Base-by-base conservation (phyloP, 2,113 vertebrate species). In the Megaceryle torquata region DNA sequence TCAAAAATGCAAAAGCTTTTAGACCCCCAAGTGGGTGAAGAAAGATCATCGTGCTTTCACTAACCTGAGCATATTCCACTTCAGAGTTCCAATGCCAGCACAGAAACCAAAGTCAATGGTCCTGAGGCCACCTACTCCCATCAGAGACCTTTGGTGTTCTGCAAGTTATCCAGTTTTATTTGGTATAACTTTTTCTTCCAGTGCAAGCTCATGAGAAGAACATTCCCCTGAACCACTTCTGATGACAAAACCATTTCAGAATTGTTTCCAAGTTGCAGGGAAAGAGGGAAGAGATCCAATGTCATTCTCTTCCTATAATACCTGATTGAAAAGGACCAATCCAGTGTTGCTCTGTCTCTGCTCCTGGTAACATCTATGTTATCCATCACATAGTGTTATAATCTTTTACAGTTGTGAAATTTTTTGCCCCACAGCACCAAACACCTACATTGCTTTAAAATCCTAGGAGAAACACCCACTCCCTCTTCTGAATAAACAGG, bases 231-330 rank as follows among this genome's bases (percentile, higher is more conserved):
- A 35, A 51, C 5, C 26, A 12, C 6, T 77, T 57, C 15, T 15
- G 8, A 37, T 13, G 1, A 51, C 28, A 60, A 25, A 81, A 54
- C 15, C 1, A 14, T 61, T 46, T 61, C 61, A 31, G 6, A 59
- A 1, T 9, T 64, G 7, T n/a, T 83, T 56, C n/a, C 12, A 44
- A 0, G 10, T 20, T 35, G 2, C 5, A 7, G 5, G 1, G 13
- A 53, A 81, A 63, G 31, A 79, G 19, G 14, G 4, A 44, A 68
- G 7, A 78, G 11, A 29, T 24, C 10, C 13, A 39, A 29, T 81
- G 10, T 5, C 15, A 15, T 77, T 79, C 5, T 76, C 15, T 83
- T 86, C 25, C 26, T 77, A 17, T 11, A 72, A 65, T 65, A 43
- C 21, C 3, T 5, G 2, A 31, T 15, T 37, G 24, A 70, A 65